phyloP scores from a whole-genome alignment of 2,888 invertebrate genomes.

The Stegana nigrithorax region DNA sequence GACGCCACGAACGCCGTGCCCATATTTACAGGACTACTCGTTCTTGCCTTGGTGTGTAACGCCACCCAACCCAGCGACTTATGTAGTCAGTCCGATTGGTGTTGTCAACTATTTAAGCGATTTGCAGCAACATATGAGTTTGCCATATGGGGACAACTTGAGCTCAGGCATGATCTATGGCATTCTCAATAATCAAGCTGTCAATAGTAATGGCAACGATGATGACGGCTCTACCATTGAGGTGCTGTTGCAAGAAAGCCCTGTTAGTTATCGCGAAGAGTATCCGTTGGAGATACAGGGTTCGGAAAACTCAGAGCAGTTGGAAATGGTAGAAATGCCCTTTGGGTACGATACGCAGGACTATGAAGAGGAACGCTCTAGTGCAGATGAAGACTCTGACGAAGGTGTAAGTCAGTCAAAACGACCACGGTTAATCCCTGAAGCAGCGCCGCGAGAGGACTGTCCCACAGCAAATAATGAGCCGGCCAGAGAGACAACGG shows the following conservation, averaged over 20 bases:
- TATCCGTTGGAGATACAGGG: too few relatives aligned
- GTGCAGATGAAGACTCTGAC: neutral
- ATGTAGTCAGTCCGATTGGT: constrained; percentile 41
- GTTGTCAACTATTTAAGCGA: constrained; percentile 44
- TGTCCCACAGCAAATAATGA: neutral
- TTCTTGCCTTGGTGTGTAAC: constrained; percentile 20
- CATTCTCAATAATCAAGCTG: neutral
- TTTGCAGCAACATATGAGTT: constrained; percentile 39
- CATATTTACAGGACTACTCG: constrained; percentile 22
- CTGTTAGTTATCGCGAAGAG: too few relatives aligned
- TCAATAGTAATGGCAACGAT: neutral
- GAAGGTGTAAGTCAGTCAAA: neutral
- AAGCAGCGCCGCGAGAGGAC: neutral
- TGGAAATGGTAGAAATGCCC: too few relatives aligned
- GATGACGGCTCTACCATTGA: neutral
- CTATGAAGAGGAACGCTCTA: neutral
- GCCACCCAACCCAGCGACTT: constrained; percentile 31
- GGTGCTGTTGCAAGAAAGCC: too few relatives aligned
- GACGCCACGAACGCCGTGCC: constrained; percentile 19
- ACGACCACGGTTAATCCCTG: neutral
- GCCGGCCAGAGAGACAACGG: neutral
- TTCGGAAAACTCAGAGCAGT: too few relatives aligned
- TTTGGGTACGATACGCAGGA: neutral
- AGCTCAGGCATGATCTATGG: constrained; percentile 22
- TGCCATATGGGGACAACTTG: constrained; percentile 24